phyloP scores from a whole-genome alignment of 2,113 vertebrate genomes.

The Oreocharis arfaki region DNA sequence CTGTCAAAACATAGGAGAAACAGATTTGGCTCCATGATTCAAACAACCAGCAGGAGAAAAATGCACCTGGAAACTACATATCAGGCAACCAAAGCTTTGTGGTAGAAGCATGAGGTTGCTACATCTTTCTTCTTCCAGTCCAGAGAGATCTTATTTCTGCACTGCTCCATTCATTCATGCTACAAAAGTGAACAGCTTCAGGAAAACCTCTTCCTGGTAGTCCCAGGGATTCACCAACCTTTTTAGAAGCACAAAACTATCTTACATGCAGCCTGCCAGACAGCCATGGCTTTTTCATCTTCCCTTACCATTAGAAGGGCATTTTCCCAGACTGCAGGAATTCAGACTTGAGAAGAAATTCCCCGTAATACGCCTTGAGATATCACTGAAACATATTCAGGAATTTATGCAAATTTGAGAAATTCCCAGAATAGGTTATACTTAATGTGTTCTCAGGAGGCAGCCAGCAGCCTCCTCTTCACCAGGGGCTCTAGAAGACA shows the following conservation, averaged over 20 bases:
- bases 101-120: neutral
- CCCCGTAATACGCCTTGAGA: neutral
- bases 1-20: neutral
- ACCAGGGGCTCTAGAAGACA: neutral
- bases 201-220: neutral
- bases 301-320: neutral
- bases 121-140: neutral
- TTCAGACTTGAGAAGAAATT: conserved; percentile 2
- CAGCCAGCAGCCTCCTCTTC: conserved; percentile 22
- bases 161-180: neutral
- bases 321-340: neutral
- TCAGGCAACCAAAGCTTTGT: neutral
- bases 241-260: neutral
- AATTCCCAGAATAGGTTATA: neutral
- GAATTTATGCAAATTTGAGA: neutral
- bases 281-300: neutral
- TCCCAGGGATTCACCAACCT: neutral
- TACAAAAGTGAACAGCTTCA: neutral
- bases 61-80: neutral
- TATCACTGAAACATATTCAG: neutral
- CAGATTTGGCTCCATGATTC: neutral
- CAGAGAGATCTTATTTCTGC: neutral
- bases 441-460: neutral
- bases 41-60: neutral
- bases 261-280: neutral